A percentile compares a stretch with the other conserved stretches of the same genome.
Conservation (phyloP, 2,113 vertebrate species). For the Gnathonemus longibarbis region DNA sequence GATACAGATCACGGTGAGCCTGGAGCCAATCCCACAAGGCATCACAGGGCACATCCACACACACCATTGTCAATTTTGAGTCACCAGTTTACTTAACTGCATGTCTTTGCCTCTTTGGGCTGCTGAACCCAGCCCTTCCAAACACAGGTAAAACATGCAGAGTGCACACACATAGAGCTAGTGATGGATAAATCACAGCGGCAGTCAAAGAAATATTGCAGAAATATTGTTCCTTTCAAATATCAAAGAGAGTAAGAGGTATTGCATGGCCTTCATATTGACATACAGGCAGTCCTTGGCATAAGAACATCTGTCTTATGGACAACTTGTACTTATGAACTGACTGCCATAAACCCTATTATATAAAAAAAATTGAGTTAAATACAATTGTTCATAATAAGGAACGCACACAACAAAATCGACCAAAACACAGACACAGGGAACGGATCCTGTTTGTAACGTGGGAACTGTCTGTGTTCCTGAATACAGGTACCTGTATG, state of each 20-base stretch:
- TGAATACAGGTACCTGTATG: background rate
- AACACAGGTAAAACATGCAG: background rate
- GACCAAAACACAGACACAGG: background rate
- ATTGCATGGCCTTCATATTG: background rate
- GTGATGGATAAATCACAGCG: too few relatives aligned
- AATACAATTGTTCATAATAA: background rate
- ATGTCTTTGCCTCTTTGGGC: too few relatives aligned
- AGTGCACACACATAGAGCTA: background rate
- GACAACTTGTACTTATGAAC: background rate
- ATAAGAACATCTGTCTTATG: background rate
- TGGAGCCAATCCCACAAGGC: background rate
- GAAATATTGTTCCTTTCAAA: background rate
- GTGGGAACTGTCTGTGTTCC: background rate
- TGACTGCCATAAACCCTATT: background rate
- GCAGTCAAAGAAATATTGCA: background rate
- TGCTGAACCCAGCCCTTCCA: background rate
- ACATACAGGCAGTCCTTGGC: background rate
- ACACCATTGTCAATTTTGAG: background rate
- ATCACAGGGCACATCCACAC: background rate
- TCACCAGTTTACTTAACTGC: too few relatives aligned
- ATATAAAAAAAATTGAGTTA: background rate
- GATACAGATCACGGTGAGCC: background rate
- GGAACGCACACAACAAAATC: background rate
- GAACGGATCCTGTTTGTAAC: background rate
- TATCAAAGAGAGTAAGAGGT: background rate